Conservation (phyloP, 35 echinoderm and acorn worm species). For the Diadema setosum region DNA sequence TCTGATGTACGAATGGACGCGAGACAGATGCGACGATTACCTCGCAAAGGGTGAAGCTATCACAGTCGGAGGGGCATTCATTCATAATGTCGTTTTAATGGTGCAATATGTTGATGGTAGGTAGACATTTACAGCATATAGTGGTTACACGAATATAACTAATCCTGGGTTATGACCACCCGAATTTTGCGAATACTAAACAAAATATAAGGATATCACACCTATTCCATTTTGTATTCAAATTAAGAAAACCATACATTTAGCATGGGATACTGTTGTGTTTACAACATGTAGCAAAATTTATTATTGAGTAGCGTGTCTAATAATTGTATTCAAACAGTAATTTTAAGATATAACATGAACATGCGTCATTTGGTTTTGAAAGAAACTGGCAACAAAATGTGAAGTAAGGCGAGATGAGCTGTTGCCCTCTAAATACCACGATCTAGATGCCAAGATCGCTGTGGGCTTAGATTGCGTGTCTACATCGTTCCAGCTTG, state of each 20-base stretch:
- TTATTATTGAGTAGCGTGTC: too few species aligned
- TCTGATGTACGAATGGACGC: conserved; percentile 70
- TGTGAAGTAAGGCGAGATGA: too few species aligned
- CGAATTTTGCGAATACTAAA: too few species aligned
- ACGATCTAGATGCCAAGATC: too few species aligned
- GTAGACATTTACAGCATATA: not conserved
- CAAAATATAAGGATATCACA: not conserved
- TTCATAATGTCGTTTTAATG: conserved; percentile 69
- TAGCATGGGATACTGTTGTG: not conserved
- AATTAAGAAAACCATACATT: not conserved
- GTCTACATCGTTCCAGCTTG: too few species aligned
- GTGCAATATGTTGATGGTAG: conserved; percentile 75
- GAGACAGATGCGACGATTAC: conserved; percentile 65
- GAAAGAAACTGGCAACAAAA: too few species aligned
- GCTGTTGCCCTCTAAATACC: too few species aligned
- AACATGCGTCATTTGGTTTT: too few species aligned
- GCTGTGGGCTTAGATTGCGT: too few species aligned
- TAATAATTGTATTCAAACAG: too few species aligned
- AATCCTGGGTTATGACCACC: not conserved
- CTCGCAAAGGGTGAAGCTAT: conserved; percentile 73
- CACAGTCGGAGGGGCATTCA: conserved; percentile 71
- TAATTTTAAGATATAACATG: too few species aligned
- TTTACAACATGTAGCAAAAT: not conserved
- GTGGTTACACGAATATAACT: not conserved
- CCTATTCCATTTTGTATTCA: not conserved